These are phyloP conservation scores for Passer montanus DNA, from an alignment of 2,113 vertebrate species.

Conservation along the genomic window DNA sequence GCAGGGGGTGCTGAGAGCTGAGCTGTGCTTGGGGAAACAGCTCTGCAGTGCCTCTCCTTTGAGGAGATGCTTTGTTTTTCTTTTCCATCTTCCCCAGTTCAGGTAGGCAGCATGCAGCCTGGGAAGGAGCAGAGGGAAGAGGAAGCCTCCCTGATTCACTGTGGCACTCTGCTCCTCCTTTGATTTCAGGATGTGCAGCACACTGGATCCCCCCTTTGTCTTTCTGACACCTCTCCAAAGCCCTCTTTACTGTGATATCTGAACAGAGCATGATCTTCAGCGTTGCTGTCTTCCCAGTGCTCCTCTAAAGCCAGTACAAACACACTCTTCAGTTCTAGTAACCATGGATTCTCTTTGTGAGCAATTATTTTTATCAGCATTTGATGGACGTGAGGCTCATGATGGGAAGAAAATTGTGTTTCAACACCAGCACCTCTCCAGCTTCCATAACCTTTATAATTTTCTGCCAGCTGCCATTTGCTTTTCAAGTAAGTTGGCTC, in stretches of 20 bases:
- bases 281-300: background rate
- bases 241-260: background rate
- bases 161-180: background rate
- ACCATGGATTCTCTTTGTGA: background rate
- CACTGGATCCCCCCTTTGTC: background rate
- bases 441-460: background rate
- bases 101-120: background rate
- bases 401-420: background rate
- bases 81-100: background rate
- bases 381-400: background rate
- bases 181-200: background rate
- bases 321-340: background rate
- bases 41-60: accelerated
- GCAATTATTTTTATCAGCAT: background rate
- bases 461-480: background rate
- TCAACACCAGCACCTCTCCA: background rate
- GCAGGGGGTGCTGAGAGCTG: background rate
- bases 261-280: background rate
- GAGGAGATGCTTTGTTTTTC: background rate
- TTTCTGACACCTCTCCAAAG: background rate
- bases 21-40: background rate
- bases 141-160: background rate
- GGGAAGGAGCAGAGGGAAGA: background rate
- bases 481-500: background rate
- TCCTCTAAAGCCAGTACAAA: background rate